A percentile compares a stretch with the other conserved stretches of the same genome.
phyloP scores from a whole-genome alignment of 2,888 invertebrate genomes.

The Leptinotarsa juncta region DNA sequence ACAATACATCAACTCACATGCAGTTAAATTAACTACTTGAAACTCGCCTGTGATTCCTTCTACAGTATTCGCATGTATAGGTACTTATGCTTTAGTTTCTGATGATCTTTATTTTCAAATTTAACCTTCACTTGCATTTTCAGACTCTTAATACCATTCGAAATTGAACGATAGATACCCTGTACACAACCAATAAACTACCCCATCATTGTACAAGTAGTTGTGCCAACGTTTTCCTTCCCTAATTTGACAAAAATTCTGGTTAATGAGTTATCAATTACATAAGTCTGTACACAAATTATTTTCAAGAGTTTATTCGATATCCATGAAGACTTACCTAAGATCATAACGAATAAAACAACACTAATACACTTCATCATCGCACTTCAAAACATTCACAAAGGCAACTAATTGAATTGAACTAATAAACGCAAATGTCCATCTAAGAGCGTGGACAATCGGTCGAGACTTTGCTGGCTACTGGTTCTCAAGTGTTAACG shows the following conservation, averaged over 20 bases:
- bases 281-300: slow-evolving; percentile 29
- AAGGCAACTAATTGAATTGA: slow-evolving; percentile 30
- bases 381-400: slow-evolving; percentile 35
- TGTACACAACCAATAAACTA: slow-evolving; percentile 26
- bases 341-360: slow-evolving; percentile 53
- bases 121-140: not conserved
- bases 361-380: slow-evolving; percentile 54
- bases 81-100: not conserved
- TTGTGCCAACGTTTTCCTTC: slow-evolving; percentile 25
- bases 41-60: too few species aligned
- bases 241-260: slow-evolving; percentile 26
- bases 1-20: too few species aligned
- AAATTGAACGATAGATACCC: not conserved
- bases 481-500: slow-evolving; percentile 38
- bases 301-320: slow-evolving; percentile 29
- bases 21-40: too few species aligned
- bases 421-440: slow-evolving; percentile 31
- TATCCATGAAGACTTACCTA: slow-evolving; percentile 48
- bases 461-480: slow-evolving; percentile 31
- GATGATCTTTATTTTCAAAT: not conserved
- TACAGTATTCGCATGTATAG: not conserved
- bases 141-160: not conserved
- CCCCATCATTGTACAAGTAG: slow-evolving; percentile 33
- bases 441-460: slow-evolving; percentile 35
- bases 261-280: slow-evolving; percentile 29